These are phyloP conservation scores for Hoplodrina blanda DNA, from an alignment of 2,888 invertebrate genomes.

Conservation along the genomic window DNA sequence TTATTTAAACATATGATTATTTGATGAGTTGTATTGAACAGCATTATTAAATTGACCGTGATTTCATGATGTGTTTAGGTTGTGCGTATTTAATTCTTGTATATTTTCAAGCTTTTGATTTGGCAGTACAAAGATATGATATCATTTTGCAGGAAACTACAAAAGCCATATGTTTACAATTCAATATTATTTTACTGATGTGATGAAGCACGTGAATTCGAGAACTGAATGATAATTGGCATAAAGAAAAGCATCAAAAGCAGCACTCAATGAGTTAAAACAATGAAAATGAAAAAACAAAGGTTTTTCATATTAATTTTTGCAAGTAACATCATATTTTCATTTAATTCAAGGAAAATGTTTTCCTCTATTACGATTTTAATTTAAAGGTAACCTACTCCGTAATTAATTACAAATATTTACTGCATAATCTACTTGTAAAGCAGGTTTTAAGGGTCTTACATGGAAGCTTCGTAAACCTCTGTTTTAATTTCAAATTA, in stretches of 20 bases:
- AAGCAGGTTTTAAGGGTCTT: conserved; percentile 47
- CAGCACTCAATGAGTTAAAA: neutral
- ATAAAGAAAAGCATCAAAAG: conserved; percentile 1
- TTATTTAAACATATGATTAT: conserved; percentile 43
- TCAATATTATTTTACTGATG: neutral
- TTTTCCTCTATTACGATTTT: neutral
- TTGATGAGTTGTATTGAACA: conserved; percentile 35
- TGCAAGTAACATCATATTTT: neutral
- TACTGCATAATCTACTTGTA: conserved; percentile 43
- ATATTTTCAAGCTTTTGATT: conserved; percentile 15
- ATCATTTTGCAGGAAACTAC: neutral
- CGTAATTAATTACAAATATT: conserved; percentile 48
- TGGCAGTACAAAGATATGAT: neutral
- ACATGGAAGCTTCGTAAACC: conserved; percentile 44
- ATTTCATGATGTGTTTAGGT: conserved; percentile 21
- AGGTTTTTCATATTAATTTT: neutral
- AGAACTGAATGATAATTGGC: neutral
- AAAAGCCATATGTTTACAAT: neutral
- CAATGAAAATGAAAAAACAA: conserved; percentile 4
- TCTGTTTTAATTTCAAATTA: conserved; percentile 63
- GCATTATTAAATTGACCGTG: conserved; percentile 29
- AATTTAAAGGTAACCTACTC: neutral
- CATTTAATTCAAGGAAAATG: neutral
- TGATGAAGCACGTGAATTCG: neutral
- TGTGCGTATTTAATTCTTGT: neutral